Evolutionary conservation across 1,140 invertebrate genomes (phyloP).

Genomic region (Stenopsyche tienmushanensis): DNA sequence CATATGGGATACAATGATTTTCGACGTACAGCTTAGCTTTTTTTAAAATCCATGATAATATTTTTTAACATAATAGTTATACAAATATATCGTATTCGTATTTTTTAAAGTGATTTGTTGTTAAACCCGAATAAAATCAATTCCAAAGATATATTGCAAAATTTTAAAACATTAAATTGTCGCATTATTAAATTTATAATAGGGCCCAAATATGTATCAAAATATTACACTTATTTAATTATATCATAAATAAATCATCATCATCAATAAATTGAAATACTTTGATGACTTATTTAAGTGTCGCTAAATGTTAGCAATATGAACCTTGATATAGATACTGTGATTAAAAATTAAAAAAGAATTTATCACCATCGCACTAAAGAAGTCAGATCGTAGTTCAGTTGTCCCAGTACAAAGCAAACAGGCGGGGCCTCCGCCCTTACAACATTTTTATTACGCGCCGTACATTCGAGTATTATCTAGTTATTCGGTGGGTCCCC

Average conservation of each 20-base stretch:
- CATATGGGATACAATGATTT: slow-evolving; percentile 32
- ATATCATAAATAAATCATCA: too few relatives aligned
- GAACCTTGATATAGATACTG: too few relatives aligned
- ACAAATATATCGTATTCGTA: neutral
- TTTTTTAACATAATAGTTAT: neutral
- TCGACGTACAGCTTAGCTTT: slow-evolving; percentile 2
- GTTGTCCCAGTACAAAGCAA: neutral
- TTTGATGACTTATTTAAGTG: too few relatives aligned
- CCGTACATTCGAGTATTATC: slow-evolving; percentile 14
- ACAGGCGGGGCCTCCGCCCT: slow-evolving; percentile 9
- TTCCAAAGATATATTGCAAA: too few relatives aligned
- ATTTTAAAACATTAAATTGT: too few relatives aligned
- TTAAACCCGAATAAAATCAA: too few relatives aligned
- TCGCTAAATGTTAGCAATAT: too few relatives aligned
- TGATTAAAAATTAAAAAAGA: too few relatives aligned
- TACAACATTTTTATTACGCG: slow-evolving; percentile 28
- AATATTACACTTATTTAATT: too few relatives aligned
- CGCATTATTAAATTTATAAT: too few relatives aligned
- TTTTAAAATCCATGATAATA: slow-evolving; percentile 8
- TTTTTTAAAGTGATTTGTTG: neutral
- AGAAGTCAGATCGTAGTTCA: neutral
- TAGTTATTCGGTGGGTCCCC: slow-evolving; percentile 11
- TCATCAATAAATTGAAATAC: too few relatives aligned
- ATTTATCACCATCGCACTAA: neutral
- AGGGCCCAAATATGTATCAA: too few relatives aligned